Conservation (phyloP, 2,888 invertebrate species). For the Eutolmus rufibarbis region DNA sequence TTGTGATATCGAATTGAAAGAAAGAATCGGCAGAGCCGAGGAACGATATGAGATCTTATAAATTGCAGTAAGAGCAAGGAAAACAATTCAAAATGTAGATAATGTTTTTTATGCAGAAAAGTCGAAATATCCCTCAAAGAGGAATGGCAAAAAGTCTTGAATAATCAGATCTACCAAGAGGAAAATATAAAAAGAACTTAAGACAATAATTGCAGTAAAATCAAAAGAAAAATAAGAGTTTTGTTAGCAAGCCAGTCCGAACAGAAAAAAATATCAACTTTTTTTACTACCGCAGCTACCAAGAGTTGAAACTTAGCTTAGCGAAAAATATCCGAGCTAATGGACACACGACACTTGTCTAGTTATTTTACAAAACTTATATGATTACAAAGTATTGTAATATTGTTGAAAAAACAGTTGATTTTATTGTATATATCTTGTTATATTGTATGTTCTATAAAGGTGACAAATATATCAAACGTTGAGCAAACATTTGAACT, state of each 20-base stretch:
- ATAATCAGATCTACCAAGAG: neutral
- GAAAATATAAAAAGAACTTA: neutral
- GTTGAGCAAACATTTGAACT: constrained; percentile 23
- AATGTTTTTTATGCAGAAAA: neutral
- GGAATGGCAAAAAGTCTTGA: neutral
- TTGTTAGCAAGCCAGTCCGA: constrained; percentile 20
- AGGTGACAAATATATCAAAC: constrained; percentile 39
- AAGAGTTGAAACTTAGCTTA: neutral
- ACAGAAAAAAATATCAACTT: constrained; percentile 10
- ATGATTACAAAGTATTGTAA: constrained; percentile 16
- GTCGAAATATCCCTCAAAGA: constrained; percentile 2
- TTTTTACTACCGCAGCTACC: neutral
- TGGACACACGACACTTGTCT: neutral
- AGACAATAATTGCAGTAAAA: constrained; percentile 35
- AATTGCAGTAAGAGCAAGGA: neutral
- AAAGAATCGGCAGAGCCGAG: neutral
- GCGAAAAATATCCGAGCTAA: neutral
- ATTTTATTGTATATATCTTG: constrained; percentile 37
- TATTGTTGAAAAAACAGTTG: constrained; percentile 24
- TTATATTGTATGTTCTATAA: constrained; percentile 41
- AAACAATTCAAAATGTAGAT: neutral
- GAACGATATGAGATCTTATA: neutral
- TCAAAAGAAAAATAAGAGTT: neutral
- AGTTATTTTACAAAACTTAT: constrained; percentile 8
- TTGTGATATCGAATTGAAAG: constrained; percentile 2